Evolutionary conservation across 1,140 invertebrate genomes (phyloP).

Genomic region (Drosophila willistoni): DNA sequence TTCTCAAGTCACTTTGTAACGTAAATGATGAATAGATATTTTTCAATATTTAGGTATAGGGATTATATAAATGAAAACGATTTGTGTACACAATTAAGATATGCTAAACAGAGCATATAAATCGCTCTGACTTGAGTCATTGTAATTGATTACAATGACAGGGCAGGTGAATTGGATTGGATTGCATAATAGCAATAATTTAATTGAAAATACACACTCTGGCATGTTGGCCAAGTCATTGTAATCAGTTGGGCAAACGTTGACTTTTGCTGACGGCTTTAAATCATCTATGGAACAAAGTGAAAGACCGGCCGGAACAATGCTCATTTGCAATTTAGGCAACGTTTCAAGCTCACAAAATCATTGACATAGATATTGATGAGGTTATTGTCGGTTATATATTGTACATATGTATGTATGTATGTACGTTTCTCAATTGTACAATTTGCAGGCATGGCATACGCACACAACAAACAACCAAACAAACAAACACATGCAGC

Average conservation of each 20-base stretch:
- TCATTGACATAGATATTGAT: constrained; percentile 49
- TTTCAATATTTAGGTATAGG: not conserved
- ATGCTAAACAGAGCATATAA: constrained; percentile 40
- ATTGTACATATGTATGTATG: constrained; percentile 8
- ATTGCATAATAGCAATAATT: constrained; percentile 56
- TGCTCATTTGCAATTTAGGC: constrained; percentile 54
- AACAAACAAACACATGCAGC: constrained; percentile 38
- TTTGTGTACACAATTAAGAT: constrained; percentile 39
- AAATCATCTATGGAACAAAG: constrained; percentile 46
- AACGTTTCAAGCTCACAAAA: constrained; percentile 29
- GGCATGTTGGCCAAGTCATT: constrained; percentile 7
- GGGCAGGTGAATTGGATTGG: constrained; percentile 43
- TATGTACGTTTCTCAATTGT: constrained; percentile 13
- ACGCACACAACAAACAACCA: constrained; percentile 23
- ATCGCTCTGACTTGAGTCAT: constrained; percentile 27
- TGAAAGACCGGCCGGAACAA: constrained; percentile 28
- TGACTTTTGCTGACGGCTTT: constrained; percentile 45
- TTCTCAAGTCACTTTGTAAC: not conserved
- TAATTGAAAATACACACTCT: constrained; percentile 53
- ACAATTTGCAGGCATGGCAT: constrained; percentile 49
- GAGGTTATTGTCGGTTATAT: constrained; percentile 55
- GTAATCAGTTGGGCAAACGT: constrained; percentile 61
- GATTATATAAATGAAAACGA: constrained; percentile 32
- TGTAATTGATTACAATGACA: constrained; percentile 23
- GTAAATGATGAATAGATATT: not conserved